Percentiles rank a stretch among this genome's conserved stretches.
These are phyloP conservation scores for Poecilia latipinna DNA, from an alignment of 2,113 vertebrate genomes.

Conservation along the genomic window DNA sequence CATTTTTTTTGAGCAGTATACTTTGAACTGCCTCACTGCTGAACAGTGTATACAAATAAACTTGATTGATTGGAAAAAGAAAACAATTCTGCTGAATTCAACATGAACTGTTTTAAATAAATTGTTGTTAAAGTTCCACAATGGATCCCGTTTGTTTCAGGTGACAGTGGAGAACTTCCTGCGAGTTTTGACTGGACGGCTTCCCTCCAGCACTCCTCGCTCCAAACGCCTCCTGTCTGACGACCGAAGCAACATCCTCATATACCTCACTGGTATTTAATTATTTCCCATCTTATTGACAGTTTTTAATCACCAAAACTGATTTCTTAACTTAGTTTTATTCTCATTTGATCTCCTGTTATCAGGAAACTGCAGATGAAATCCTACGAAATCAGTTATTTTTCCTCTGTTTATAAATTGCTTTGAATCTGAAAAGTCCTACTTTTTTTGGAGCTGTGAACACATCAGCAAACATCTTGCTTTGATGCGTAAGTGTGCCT, in stretches of 20 bases:
- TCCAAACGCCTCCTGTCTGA: conserved; percentile 97
- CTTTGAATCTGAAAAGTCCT: background rate
- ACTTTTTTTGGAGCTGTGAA: background rate
- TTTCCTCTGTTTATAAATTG: background rate
- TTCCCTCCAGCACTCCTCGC: conserved; percentile 93
- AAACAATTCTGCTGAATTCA: background rate
- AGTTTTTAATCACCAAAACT: too few species aligned
- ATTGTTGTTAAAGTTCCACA: background rate
- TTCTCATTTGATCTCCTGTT: background rate
- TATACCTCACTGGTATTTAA: conserved; percentile 91
- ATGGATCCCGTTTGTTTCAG: conserved; percentile 62
- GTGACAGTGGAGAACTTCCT: conserved; percentile 98
- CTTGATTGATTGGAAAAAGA: background rate
- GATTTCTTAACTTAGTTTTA: too few species aligned
- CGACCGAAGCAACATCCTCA: conserved; percentile 98
- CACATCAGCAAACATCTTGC: background rate
- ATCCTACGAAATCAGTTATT: background rate
- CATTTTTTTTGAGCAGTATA: too few species aligned
- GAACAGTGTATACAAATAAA: too few species aligned
- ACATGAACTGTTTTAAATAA: background rate
- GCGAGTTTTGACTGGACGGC: conserved; percentile 92
- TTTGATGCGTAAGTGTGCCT: background rate
- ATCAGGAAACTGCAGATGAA: background rate
- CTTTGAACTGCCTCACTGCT: too few species aligned
- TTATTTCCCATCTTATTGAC: background rate